Evolutionary conservation across 2,797 vertebrate species (phyloP), one percentile per base, ranked within the genome.

Genomic region (Astyanax mexicanus): DNA sequence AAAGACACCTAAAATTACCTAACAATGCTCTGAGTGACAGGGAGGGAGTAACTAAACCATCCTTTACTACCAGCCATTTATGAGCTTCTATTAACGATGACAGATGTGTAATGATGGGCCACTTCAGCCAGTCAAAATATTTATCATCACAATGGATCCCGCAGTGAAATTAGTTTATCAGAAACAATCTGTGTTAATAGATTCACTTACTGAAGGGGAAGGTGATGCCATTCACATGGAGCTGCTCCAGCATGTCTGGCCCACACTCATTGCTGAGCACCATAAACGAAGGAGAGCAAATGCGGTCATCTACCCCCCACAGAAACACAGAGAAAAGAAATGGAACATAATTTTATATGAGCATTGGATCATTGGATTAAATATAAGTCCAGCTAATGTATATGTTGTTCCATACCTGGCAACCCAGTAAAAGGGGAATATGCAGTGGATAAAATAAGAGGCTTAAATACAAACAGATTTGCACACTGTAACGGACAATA

Each of bases 181-280:
- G 45, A 3, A 73, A 25, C 23, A 9, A 23, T 51, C 29, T n/a
- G 6, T 19, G 8, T 29, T 32, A 57, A 17, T 5, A 57, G 13
- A n/a, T 6, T 38, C n/a, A 96, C 97, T 80, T 91, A 99, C 98
- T 95, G 91, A 95, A 96, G 0, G 95, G 95, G 85, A 96, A 95
- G 17, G 93, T 93, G 85, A 96, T 89, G 85, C 93, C 93, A 0
- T 94, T 93, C 81, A 94, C 89, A 83, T 91, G 91, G 83, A 96
- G 93, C 75, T 94, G 89, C 81, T 85, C 74, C 86, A 95, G 83
- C 17, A 91, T 94, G 70, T 95, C 94, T 17, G 92, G 86, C 52
- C 92, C 93, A 65, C 92, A 92, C 68, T 93, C 91, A 81, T 86
- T 92, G 21, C 90, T 93, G 79, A 96, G 89, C 74, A 95, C 94